Base-by-base conservation (phyloP, 2,113 vertebrate genomes). In the Merops nubicus region DNA sequence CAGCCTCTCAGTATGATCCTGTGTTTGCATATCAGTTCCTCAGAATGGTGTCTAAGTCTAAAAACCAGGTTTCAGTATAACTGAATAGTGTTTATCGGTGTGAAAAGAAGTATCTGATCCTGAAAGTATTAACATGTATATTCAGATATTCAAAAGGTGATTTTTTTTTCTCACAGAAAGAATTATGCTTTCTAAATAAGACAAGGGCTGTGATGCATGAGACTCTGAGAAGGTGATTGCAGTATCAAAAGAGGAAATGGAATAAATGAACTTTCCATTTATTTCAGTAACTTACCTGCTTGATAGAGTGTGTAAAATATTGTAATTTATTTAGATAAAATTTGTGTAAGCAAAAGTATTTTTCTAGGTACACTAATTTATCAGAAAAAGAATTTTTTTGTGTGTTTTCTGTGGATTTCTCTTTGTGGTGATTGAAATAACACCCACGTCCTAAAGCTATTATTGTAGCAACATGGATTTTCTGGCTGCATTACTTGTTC, bases 401-500 rank as follows among this genome's bases (percentile, higher is more conserved):
- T 47, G 15, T 20, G 6, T 64, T 89, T 88, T 64, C 40, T 80
- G 17, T 60, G 38, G 45, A 29, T 59, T 89, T 74, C 63, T 69
- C 91, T 92, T 64, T 53, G n/a, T 28, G 36, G 76, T 63, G 83
- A 78, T 94, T 95, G 95, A 92, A 95, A 95, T 84, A 90, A 91
- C 72, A 53, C 47, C 85, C 86, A 88, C 26, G 36, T 94, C 88
- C 88, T 86, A 74, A 85, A 95, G 77, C 68, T 84, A 76, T 92
- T 96, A 94, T 81, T 89, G 93, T 56, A 96, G 87, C 91, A 83
- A 88, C 81, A 92, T 74, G 89, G 93, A 93, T 96, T 96, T 96
- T 92, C 91, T 94, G 91, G 96, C 89, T 91, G 88, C 96, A 91
- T 96, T 92, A 77, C 95, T 94, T 92, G 93, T 97, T 97, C 95